Conservation (phyloP, 2,797 vertebrate genomes). For the Sus cebifrons region DNA sequence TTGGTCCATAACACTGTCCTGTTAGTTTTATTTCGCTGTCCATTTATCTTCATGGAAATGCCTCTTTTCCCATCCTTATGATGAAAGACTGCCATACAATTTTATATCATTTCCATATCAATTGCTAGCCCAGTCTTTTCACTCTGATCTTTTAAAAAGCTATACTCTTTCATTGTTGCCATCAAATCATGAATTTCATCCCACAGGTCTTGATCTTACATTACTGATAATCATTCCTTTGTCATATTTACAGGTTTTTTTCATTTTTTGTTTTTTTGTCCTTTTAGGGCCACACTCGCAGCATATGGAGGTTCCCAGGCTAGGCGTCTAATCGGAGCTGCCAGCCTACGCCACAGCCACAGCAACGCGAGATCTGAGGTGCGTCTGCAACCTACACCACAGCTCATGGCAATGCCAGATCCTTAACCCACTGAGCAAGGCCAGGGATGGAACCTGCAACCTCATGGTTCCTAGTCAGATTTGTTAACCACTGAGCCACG, state of each 20-base stretch:
- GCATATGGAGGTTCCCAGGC: no score
- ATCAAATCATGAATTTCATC: slow-evolving; percentile 2
- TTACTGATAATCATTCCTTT: not conserved
- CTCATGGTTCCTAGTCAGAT: no score
- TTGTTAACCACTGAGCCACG: no score
- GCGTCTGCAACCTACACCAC: no score
- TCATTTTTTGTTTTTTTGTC: no score
- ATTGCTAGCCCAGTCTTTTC: not conserved
- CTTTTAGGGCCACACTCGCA: no score
- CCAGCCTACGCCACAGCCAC: no score
- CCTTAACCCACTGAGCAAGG: no score
- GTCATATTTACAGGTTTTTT: not conserved
- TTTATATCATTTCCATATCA: not conserved
- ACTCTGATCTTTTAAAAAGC: not conserved
- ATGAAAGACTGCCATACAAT: not conserved
- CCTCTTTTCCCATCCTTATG: not conserved
- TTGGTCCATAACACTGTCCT: not conserved
- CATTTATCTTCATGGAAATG: not conserved
- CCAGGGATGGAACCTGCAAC: no score
- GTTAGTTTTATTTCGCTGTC: not conserved
- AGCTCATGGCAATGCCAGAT: no score
- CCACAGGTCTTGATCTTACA: not conserved
- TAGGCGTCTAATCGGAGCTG: no score
- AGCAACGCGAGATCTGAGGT: no score
- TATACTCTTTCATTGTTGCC: not conserved